These are phyloP conservation scores for Tinamus major DNA, from an alignment of 2,797 vertebrate species.

Conservation along the genomic window DNA sequence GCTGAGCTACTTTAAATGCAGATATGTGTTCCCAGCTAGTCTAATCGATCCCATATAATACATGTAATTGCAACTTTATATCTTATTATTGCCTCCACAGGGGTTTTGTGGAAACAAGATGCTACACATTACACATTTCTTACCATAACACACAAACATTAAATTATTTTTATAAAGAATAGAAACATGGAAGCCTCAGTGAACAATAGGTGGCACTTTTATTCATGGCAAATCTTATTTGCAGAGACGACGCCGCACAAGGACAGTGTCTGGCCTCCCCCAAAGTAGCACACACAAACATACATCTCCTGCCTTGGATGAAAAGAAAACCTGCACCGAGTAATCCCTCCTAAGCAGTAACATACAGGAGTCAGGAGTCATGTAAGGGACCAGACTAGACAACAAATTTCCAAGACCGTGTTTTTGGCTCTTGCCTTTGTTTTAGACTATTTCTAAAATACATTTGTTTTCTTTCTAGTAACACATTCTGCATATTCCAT, in stretches of 20 bases:
- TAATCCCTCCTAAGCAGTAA: not conserved
- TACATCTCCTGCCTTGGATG: not conserved
- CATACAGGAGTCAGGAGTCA: not conserved
- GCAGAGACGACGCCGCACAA: not conserved
- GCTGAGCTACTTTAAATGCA: conserved; percentile 59
- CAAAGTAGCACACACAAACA: not conserved
- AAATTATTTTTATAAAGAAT: conserved; percentile 10
- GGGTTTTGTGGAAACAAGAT: conserved; percentile 53
- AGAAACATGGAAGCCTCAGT: not conserved
- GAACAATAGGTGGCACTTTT: not conserved
- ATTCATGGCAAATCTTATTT: not conserved
- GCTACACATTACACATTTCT: not conserved
- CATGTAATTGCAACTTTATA: conserved; percentile 57
- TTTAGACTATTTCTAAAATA: not conserved
- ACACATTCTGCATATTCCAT: not conserved
- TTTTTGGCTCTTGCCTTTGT: not conserved
- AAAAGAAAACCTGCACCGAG: not conserved
- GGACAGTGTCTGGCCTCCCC: not conserved
- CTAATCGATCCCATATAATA: conserved; percentile 54
- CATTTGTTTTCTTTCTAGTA: not conserved
- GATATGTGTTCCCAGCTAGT: conserved; percentile 18
- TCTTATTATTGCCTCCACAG: conserved; percentile 55
- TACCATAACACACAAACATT: conserved; percentile 35
- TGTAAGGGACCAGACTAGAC: not conserved
- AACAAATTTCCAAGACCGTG: not conserved